phyloP scores from a whole-genome alignment of 2,888 invertebrate species.

The Apodemia zela region DNA sequence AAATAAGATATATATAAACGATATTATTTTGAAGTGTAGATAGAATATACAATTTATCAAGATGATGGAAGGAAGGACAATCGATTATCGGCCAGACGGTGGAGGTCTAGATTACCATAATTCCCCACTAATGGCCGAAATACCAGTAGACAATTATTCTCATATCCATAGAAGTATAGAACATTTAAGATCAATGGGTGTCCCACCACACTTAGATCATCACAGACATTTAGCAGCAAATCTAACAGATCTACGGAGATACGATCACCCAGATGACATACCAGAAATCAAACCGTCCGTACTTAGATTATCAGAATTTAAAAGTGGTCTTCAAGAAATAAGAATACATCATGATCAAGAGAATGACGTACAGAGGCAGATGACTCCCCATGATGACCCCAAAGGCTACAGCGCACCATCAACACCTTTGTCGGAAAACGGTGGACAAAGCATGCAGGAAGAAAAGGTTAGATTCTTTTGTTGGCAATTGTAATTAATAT shows the following conservation, averaged over 20 bases:
- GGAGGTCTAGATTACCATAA: constrained; percentile 84
- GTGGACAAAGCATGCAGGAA: constrained; percentile 68
- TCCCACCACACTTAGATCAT: constrained; percentile 68
- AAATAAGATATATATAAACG: constrained; percentile 49
- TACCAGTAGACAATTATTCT: constrained; percentile 83
- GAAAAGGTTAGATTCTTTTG: constrained; percentile 67
- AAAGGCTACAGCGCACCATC: constrained; percentile 78
- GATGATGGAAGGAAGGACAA: constrained; percentile 79
- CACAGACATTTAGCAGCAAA: constrained; percentile 72
- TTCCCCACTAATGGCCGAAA: constrained; percentile 84
- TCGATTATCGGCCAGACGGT: constrained; percentile 78
- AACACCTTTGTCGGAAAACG: constrained; percentile 73
- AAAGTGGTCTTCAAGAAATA: constrained; percentile 68
- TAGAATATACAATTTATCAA: constrained; percentile 59
- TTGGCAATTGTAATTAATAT: constrained; percentile 34
- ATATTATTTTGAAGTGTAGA: constrained; percentile 52
- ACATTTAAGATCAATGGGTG: constrained; percentile 82
- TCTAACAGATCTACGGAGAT: constrained; percentile 70
- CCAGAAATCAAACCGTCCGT: constrained; percentile 76
- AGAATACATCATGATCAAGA: constrained; percentile 67
- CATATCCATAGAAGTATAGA: constrained; percentile 84
- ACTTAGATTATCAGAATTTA: constrained; percentile 72
- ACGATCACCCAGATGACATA: constrained; percentile 73
- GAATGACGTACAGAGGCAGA: constrained; percentile 66
- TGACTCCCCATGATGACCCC: constrained; percentile 72